phyloP scores from a whole-genome alignment of 2,888 invertebrate species.

The Tortrix viridana region DNA sequence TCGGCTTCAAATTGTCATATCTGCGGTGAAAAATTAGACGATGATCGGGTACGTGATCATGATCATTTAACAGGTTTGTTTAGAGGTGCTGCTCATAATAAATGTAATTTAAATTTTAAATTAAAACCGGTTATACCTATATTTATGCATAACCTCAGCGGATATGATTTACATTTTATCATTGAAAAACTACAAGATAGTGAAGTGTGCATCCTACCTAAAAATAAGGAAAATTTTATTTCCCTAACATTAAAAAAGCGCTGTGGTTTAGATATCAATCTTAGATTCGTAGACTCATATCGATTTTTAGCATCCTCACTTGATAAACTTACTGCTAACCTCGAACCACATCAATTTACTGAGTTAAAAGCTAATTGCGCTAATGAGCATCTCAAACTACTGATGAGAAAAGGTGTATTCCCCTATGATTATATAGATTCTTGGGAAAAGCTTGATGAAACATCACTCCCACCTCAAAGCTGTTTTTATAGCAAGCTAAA shows the following conservation, averaged over 20 bases:
- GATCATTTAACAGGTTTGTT: constrained; percentile 3
- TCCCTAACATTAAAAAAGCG: neutral
- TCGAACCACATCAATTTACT: constrained; percentile 34
- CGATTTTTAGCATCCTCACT: constrained; percentile 32
- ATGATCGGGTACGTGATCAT: constrained; percentile 1
- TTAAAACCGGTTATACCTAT: neutral
- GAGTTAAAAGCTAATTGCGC: constrained; percentile 28
- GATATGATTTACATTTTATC: constrained; percentile 15
- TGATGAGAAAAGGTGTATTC: constrained; percentile 43
- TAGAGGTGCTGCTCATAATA: constrained; percentile 4
- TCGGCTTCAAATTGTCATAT: neutral
- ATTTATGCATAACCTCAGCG: constrained; percentile 6
- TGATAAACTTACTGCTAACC: constrained; percentile 30
- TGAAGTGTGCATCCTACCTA: neutral
- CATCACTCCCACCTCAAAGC: constrained; percentile 38
- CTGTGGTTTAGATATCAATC: neutral
- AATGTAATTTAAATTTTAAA: constrained; percentile 6
- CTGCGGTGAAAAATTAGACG: neutral
- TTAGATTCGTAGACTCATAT: constrained; percentile 38
- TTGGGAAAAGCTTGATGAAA: constrained; percentile 37
- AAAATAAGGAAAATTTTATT: constrained; percentile 17
- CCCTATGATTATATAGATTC: constrained; percentile 45
- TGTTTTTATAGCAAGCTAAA: constrained; percentile 40
- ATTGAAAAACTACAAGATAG: neutral
- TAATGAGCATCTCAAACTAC: constrained; percentile 24